These are phyloP conservation scores for Manis crassicaudata DNA, from an alignment of 2,797 vertebrate species.

Conservation along the genomic window DNA sequence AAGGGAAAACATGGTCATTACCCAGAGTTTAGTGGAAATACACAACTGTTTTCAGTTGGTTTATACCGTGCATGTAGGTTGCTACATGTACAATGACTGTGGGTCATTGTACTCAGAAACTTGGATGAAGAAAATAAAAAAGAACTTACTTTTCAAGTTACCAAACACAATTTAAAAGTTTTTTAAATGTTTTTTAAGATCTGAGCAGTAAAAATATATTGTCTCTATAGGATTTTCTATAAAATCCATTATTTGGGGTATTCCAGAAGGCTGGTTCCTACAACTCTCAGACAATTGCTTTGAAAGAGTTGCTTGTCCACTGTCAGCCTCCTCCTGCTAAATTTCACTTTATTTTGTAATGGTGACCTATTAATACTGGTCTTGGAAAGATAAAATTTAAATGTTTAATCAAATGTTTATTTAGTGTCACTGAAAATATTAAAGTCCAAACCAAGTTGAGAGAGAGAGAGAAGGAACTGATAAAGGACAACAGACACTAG, in stretches of 20 bases:
- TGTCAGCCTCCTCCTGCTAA: not conserved
- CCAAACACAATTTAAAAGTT: not conserved
- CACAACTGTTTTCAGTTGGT: not conserved
- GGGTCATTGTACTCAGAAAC: not conserved
- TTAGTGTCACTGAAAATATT: not conserved
- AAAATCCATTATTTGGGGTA: not conserved
- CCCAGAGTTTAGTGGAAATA: not conserved
- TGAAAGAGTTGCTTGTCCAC: not conserved
- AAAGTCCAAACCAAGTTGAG: not conserved
- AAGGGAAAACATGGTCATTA: not conserved
- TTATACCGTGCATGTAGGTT: not conserved
- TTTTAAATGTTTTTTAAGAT: not conserved
- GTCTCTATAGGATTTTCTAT: not conserved
- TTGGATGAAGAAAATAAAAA: not conserved
- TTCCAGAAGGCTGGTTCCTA: slow-evolving; percentile 19
- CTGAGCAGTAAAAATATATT: not conserved
- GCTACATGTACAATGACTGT: slow-evolving; percentile 38
- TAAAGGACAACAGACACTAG: not conserved
- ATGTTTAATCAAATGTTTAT: not conserved
- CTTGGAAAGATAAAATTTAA: not conserved
- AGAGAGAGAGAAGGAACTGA: not conserved
- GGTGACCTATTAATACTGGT: slow-evolving; percentile 22
- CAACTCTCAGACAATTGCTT: not conserved
- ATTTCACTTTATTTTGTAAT: slow-evolving; percentile 32
- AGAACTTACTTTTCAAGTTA: not conserved